Conservation (phyloP, 2,113 vertebrate species). For the Lagopus muta region DNA sequence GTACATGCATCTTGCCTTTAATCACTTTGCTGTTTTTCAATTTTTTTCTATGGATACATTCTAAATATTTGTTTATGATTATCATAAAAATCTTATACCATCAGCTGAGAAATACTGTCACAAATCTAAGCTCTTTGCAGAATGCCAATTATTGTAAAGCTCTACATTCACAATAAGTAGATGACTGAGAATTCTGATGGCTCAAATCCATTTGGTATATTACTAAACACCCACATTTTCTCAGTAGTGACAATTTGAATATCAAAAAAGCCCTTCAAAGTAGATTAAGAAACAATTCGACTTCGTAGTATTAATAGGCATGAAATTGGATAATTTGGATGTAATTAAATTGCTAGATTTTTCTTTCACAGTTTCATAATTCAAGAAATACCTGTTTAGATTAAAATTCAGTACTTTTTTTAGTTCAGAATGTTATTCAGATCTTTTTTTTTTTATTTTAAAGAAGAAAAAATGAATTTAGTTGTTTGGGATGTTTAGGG, state of each 20-base stretch:
- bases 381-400: conserved; percentile 59
- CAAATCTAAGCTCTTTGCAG: neutral
- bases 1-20: neutral
- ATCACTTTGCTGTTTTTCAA: neutral
- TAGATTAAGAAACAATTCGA: conserved; percentile 69
- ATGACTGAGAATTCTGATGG: neutral
- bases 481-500: conserved; percentile 4
- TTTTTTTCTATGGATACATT: neutral
- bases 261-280: conserved; percentile 72
- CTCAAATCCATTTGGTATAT: conserved; percentile 53
- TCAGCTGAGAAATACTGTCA: neutral
- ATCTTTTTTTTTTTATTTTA: neutral
- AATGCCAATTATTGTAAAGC: neutral
- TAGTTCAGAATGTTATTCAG: neutral
- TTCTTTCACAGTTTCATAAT: conserved; percentile 59
- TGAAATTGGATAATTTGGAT: conserved; percentile 76
- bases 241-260: conserved; percentile 60
- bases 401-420: conserved; percentile 41
- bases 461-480: neutral
- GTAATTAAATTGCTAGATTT: conserved; percentile 69
- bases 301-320: conserved; percentile 67
- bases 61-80: neutral
- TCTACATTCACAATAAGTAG: neutral
- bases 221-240: conserved; percentile 41
- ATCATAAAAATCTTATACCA: neutral